Base-by-base conservation (phyloP, 1,140 invertebrate genomes). In the Hycleus cichorii region DNA sequence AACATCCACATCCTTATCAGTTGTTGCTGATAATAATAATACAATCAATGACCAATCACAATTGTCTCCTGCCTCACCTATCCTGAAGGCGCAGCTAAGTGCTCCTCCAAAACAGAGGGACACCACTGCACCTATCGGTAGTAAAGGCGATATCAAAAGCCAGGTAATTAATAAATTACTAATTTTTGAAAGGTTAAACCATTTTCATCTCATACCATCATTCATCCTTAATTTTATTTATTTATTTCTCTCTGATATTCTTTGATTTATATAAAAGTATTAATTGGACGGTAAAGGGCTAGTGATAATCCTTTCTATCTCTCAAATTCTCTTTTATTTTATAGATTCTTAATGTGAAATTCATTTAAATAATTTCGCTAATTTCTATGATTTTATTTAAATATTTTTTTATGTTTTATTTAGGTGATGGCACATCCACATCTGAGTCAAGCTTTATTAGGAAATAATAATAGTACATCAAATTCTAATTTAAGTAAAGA, bases 51-150 rank as follows among this genome's bases (percentile, higher is more conserved):
- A 47, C 58, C 51, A 32, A 32, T 32, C 58, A 71, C 43, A 46
- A 42, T 58, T 66, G 66, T 54, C 79, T 54, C 80, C 81, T 46
- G 77, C 79, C 25, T 86, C 84, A 56, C 83, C 84, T n/a, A 89
- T 88, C 72, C 79, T 88, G 12, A 88, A 88, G 78, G 86, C 86
- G 66, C 86, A 88, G 72, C 77, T 88, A 54, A 86, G 85, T 69
- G 83, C 84, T 60, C 86, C 86, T 56, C 80, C 84, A 49, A 85
- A 84, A 75, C 69, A 71, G 44, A 66, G 64, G 58, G 58, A 60
- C 44, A 60, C 64, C 48, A 53, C 56, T 39, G 51, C 62, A 38
- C 46, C 64, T 43, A 47, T 64, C 39, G 54, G 63, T 72, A 71
- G 72, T 66, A 78, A 79, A 75, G 75, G 77, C 76, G 79, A 81